Percentiles rank a stretch among this genome's conserved stretches.
Evolutionary conservation across 2,888 invertebrate genomes (phyloP).

Genomic region (Bedellia somnulentella): DNA sequence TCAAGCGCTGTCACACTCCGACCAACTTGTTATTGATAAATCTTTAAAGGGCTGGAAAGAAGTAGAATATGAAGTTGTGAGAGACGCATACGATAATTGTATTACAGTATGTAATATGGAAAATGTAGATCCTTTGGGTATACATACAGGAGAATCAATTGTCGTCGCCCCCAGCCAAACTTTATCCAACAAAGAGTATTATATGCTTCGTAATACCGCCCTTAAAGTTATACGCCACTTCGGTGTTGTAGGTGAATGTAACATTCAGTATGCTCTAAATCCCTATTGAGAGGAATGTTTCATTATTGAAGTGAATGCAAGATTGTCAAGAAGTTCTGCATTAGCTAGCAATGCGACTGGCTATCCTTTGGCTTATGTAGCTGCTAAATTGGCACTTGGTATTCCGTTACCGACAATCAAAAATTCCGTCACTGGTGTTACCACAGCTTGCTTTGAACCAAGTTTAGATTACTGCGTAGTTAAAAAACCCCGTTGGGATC

Average conservation of each 20-base stretch:
- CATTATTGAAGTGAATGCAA: conserved; percentile 96
- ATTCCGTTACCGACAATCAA: conserved; percentile 82
- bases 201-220: conserved; percentile 90
- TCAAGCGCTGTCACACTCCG: conserved; percentile 85
- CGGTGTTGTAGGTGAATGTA: conserved; percentile 97
- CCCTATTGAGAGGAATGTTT: conserved; percentile 88
- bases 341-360: conserved; percentile 99
- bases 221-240: conserved; percentile 94
- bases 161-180: conserved; percentile 99
- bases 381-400: conserved; percentile 93
- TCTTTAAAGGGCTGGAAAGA: conserved; percentile 99
- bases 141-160: conserved; percentile 98
- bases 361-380: conserved; percentile 97
- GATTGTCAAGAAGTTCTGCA: conserved; percentile 95
- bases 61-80: conserved; percentile 97
- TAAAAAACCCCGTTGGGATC: conserved; percentile 98
- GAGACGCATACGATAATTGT: conserved; percentile 97
- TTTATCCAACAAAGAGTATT: conserved; percentile 92
- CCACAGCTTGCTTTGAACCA: conserved; percentile 99
- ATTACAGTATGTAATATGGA: conserved; percentile 99
- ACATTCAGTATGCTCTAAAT: conserved; percentile 97
- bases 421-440: conserved; percentile 91
- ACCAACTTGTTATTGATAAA: conserved; percentile 93
- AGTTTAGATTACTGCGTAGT: conserved; percentile 99
- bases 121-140: conserved; percentile 97